Evolutionary conservation across 2,113 vertebrate species (phyloP).

Genomic region (Myocastor coypus): DNA sequence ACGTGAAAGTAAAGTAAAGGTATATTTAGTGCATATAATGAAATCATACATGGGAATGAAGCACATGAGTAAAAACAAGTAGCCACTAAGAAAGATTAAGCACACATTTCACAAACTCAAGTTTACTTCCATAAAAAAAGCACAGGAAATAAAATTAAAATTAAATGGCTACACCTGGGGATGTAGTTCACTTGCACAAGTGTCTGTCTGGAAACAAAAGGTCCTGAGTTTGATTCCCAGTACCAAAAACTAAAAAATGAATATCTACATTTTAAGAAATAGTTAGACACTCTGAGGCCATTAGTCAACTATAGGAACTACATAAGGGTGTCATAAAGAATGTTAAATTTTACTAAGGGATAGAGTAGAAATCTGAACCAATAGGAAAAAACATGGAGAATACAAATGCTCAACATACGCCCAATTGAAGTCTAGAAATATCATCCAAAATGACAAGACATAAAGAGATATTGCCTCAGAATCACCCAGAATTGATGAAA

Average conservation of each 20-base stretch:
- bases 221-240: no score
- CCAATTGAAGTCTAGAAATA: neutral
- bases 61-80: neutral
- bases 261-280: neutral
- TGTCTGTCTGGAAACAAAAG: no score
- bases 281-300: neutral
- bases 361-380: neutral
- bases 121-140: neutral
- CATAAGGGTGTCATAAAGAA: neutral
- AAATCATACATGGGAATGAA: neutral
- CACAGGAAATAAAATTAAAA: neutral
- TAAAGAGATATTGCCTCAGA: neutral
- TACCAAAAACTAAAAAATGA: neutral
- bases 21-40: neutral
- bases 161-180: neutral
- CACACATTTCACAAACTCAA: neutral
- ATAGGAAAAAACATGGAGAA: no score
- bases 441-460: neutral
- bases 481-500: neutral
- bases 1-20: neutral
- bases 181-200: no score
- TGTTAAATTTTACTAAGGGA: neutral
- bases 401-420: neutral
- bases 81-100: neutral
- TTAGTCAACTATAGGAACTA: neutral